phyloP scores from a whole-genome alignment of 2,113 vertebrate species.

The Haemorhous mexicanus region DNA sequence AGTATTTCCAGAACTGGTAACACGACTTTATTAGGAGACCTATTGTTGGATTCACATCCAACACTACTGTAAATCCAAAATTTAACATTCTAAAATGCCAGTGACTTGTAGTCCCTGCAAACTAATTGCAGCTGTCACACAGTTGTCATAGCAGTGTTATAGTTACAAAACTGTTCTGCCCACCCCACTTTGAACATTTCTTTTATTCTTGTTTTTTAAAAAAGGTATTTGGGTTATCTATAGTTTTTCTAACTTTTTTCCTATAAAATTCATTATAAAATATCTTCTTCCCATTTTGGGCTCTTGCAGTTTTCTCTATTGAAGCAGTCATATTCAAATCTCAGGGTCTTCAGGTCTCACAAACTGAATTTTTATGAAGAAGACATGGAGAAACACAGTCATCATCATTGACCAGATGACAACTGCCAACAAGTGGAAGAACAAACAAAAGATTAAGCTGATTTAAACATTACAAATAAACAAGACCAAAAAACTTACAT shows the following conservation, averaged over 20 bases:
- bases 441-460: not conserved
- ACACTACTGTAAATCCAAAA: not conserved
- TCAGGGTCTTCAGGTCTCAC: not conserved
- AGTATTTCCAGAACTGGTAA: not conserved
- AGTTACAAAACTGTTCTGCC: not conserved
- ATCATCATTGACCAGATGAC: not conserved
- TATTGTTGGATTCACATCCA: not conserved
- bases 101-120: not conserved
- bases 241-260: not conserved
- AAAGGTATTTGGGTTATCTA: not conserved
- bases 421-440: not conserved
- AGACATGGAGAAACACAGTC: not conserved
- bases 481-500: accelerated
- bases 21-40: not conserved
- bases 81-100: not conserved
- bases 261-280: not conserved
- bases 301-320: not conserved
- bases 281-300: not conserved
- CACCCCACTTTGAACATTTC: not conserved
- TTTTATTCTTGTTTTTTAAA: not conserved
- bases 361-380: not conserved
- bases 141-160: not conserved
- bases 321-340: not conserved
- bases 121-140: not conserved
- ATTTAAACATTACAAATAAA: not conserved